Percentiles rank a stretch among this genome's conserved stretches.
Conservation (phyloP, 2,797 vertebrate genomes). For the Morelia viridis region DNA sequence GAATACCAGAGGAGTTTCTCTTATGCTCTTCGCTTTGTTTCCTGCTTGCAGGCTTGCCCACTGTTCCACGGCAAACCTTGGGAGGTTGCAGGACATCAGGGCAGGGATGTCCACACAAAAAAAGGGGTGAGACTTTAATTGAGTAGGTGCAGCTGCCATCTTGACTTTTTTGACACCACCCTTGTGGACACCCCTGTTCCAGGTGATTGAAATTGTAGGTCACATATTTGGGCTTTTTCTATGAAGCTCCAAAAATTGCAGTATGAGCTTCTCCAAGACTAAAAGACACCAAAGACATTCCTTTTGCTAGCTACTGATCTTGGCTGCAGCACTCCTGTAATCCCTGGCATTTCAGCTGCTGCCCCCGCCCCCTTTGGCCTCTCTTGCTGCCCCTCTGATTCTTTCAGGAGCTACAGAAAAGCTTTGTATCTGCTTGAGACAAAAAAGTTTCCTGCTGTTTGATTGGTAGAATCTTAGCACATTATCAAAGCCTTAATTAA, state of each 20-base stretch:
- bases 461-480: not conserved
- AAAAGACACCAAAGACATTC: not conserved
- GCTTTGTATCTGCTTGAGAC: not conserved
- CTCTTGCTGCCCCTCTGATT: not conserved
- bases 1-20: no score
- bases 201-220: no score
- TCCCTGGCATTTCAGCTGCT: not conserved
- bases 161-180: no score
- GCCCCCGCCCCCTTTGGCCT: not conserved
- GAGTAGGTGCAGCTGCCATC: no score
- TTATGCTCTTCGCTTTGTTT: no score
- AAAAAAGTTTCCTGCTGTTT: not conserved
- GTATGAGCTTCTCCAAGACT: not conserved
- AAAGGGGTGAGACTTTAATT: no score
- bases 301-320: not conserved
- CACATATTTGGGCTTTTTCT: no score
- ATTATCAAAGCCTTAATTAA: conserved; percentile 4
- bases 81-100: no score
- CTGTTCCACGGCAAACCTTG: no score
- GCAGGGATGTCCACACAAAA: no score
- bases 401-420: not conserved
- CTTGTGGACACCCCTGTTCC: no score
- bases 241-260: not conserved
- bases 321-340: not conserved
- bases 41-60: no score